Evolutionary conservation across 1,140 invertebrate species (phyloP).

Genomic region (Bombus superbus): DNA sequence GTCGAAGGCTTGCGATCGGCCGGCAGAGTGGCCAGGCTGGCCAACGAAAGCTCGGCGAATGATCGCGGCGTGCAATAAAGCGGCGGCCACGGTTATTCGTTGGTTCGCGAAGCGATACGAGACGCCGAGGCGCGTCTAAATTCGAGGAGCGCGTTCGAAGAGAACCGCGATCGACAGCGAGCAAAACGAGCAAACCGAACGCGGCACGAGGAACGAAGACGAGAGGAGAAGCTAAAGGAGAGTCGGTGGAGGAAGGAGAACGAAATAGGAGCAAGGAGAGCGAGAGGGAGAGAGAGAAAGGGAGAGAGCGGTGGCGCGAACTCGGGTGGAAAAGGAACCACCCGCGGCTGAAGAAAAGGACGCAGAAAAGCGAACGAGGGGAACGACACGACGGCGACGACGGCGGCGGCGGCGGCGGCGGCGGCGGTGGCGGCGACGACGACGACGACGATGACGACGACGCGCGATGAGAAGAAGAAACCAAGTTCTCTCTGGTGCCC

Average conservation of each 20-base stretch:
- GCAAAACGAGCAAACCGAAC: conserved; percentile 42
- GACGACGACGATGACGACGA: conserved; percentile 39
- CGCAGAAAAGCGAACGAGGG: conserved; percentile 39
- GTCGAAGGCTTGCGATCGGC: not conserved
- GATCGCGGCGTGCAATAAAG: conserved; percentile 57
- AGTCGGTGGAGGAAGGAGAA: not conserved
- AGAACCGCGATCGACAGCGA: conserved; percentile 65
- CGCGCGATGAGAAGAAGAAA: conserved; percentile 24
- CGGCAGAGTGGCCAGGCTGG: not conserved
- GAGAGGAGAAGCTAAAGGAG: conserved; percentile 15
- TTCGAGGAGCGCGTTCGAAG: conserved; percentile 66
- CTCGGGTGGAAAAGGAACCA: conserved; percentile 63
- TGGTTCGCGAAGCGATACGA: conserved; percentile 66
- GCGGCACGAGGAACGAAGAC: not conserved
- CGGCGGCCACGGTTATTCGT: conserved; percentile 47
- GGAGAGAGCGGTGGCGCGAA: conserved; percentile 47
- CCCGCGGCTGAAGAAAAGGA: conserved; percentile 57
- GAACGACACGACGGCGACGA: conserved; percentile 23
- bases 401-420: conserved; percentile 21
- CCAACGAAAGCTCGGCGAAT: conserved; percentile 47
- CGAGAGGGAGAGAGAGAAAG: not conserved
- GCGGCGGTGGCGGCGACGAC: conserved; percentile 22
- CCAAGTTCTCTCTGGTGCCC: not conserved
- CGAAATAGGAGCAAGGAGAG: not conserved
- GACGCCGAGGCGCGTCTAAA: conserved; percentile 68